A percentile compares a stretch with the other conserved stretches of the same genome.
These are phyloP conservation scores for Ligdia adustata DNA, from an alignment of 2,888 invertebrate species.

Conservation along the genomic window DNA sequence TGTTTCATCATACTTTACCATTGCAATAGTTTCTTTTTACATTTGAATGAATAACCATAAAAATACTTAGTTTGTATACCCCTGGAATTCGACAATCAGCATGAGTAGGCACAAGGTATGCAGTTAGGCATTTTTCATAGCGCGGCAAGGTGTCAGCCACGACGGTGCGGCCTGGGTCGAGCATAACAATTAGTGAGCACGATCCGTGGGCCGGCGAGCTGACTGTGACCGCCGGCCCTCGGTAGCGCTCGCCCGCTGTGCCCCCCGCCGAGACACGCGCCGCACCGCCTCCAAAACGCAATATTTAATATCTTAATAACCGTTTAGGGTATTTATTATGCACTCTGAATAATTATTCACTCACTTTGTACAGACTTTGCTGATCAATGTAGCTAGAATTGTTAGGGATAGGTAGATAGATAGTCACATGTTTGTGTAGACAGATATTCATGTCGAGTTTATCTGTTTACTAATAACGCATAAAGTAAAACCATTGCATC, in stretches of 20 bases:
- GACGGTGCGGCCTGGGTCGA: constrained; percentile 51
- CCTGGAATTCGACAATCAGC: constrained; percentile 21
- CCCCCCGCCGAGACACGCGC: constrained; percentile 68
- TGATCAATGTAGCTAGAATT: constrained; percentile 24
- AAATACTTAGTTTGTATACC: constrained; percentile 1
- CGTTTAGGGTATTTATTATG: constrained; percentile 69
- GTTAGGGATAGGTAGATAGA: too few species aligned
- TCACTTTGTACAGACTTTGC: constrained; percentile 50
- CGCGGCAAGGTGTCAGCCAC: constrained; percentile 45
- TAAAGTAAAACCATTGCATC: too few species aligned
- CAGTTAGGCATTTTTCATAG: constrained; percentile 45
- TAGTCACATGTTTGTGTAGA: too few species aligned
- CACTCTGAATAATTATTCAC: constrained; percentile 70
- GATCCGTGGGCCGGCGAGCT: constrained; percentile 36
- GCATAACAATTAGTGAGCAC: constrained; percentile 62
- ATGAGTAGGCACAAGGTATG: constrained; percentile 23
- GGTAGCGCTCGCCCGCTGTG: constrained; percentile 76
- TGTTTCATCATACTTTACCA: too few species aligned
- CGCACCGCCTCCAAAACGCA: constrained; percentile 49
- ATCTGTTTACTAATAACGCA: too few species aligned
- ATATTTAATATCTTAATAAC: constrained; percentile 82
- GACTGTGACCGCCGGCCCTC: constrained; percentile 42
- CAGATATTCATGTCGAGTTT: too few species aligned
- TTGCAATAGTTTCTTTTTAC: too few species aligned
- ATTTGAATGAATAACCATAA: not conserved